Evolutionary conservation across 1,140 invertebrate genomes (phyloP).

Genomic region (Mercenaria mercenaria): DNA sequence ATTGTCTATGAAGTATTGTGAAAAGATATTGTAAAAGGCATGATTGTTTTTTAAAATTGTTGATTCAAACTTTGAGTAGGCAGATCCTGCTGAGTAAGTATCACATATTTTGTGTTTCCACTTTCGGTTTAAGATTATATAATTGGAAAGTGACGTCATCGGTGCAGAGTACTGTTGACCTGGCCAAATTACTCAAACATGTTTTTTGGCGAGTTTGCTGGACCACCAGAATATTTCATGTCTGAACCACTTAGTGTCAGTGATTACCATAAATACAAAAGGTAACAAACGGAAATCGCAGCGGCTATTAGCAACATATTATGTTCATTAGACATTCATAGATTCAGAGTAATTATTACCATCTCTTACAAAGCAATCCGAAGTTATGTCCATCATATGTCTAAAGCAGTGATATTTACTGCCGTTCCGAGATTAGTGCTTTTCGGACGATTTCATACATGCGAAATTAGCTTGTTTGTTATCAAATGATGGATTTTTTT

Average conservation of each 20-base stretch:
- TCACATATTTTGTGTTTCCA: no score
- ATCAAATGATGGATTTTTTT: background rate
- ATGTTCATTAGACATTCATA: constrained; percentile 29
- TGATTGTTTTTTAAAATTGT: no score
- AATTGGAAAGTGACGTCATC: no score
- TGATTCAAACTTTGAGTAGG: no score
- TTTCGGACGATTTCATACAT: background rate
- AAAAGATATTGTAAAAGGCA: no score
- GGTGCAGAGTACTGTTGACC: no score
- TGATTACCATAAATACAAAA: background rate
- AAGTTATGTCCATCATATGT: constrained; percentile 23
- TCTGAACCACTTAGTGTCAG: background rate
- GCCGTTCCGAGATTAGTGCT: background rate
- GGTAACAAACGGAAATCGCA: constrained; percentile 15
- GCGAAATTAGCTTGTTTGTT: background rate
- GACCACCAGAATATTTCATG: background rate
- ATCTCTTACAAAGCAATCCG: background rate
- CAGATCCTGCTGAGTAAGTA: no score
- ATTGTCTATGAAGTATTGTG: no score
- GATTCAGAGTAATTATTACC: constrained; percentile 9
- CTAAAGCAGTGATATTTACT: background rate
- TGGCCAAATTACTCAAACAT: background rate
- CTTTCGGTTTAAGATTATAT: no score
- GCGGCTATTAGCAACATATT: background rate
- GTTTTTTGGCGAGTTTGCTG: background rate